Percentiles rank a stretch among this genome's conserved stretches.
Conservation (phyloP, 1,140 invertebrate species). For the Drosophila ficusphila region DNA sequence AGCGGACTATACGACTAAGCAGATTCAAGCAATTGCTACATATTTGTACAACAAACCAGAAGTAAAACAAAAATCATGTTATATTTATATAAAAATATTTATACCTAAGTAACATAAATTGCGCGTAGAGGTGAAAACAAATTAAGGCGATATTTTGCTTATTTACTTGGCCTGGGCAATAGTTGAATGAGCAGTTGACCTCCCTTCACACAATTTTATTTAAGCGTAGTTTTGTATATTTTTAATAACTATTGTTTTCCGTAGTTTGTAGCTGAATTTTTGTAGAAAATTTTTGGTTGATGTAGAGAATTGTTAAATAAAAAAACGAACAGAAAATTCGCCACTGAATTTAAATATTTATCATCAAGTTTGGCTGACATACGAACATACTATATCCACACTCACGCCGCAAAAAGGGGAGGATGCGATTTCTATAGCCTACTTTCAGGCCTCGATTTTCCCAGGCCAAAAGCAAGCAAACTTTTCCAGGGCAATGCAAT, state of each 20-base stretch:
- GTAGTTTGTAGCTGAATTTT: slow-evolving; percentile 62
- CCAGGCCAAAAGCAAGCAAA: slow-evolving; percentile 53
- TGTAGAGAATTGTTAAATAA: slow-evolving; percentile 49
- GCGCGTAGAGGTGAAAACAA: slow-evolving; percentile 74
- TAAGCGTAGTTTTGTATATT: slow-evolving; percentile 45
- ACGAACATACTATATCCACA: neutral
- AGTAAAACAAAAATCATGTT: slow-evolving; percentile 57
- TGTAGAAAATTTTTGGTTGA: slow-evolving; percentile 45
- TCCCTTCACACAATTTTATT: slow-evolving; percentile 20
- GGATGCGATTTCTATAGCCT: slow-evolving; percentile 19
- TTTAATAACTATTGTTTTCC: slow-evolving; percentile 49
- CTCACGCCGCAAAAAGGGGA: slow-evolving; percentile 1
- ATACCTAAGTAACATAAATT: slow-evolving; percentile 46
- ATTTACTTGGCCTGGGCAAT: slow-evolving; percentile 33
- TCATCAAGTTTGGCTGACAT: slow-evolving; percentile 25
- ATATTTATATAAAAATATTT: slow-evolving; percentile 76
- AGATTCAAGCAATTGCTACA: slow-evolving; percentile 67
- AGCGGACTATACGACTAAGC: slow-evolving; percentile 65
- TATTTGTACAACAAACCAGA: slow-evolving; percentile 62
- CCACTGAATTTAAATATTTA: slow-evolving; percentile 4
- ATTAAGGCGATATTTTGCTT: slow-evolving; percentile 39
- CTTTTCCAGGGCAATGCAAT: slow-evolving; percentile 5
- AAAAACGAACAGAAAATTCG: slow-evolving; percentile 10
- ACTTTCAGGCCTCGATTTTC: slow-evolving; percentile 43
- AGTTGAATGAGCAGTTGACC: slow-evolving; percentile 9